Evolutionary conservation across 2,113 vertebrate species (phyloP), one percentile per base, ranked within the genome.

Genomic region (Istiophorus platypterus): DNA sequence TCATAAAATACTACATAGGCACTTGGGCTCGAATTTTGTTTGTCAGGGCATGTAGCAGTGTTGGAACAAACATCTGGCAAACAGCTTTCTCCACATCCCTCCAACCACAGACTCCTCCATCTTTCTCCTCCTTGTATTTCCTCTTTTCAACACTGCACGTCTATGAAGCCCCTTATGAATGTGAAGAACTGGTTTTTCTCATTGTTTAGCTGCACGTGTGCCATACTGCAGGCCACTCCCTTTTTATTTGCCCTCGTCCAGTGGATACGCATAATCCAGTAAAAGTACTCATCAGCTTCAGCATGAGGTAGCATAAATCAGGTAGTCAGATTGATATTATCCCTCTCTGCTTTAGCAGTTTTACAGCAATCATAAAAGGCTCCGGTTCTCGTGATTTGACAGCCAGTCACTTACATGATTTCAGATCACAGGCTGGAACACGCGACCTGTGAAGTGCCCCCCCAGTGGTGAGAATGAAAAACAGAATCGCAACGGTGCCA

Each of bases 41-140:
- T 88, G 51, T 57, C 77, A 62, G 78, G 76, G 79, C 76, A 34
- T 82, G 77, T 85, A 84, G 65, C 77, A 75, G 58, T 17, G 37
- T 72, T 31, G 63, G 71, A 83, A 52, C 80, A 92, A 89, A 90
- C 90, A 92, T 92, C 92, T 92, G 91, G 91, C 78, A 65, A 85
- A 81, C 89, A 90, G 81, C 82, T 91, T 87, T 68, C 31, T 77
- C 56, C 63, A 31, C 72, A 45, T 64, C 57, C 42, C 67, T 42
- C 37, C 52, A 67, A 59, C 57, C 14, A 34, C n/a, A 6, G 2
- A 61, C 42, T 68, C 39, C 47, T 82, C 56, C 31, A 57, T 79
- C 67, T 74, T 74, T n/a, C 12, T 45, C 29, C 34, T 83, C 45
- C 17, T 26, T 59, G 12, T 4, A 24, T 41, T 85, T 56, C 57